A percentile compares a stretch with the other conserved stretches of the same genome.
These are phyloP conservation scores for Cromileptes altivelis DNA, from an alignment of 2,113 vertebrate species.

Conservation along the genomic window DNA sequence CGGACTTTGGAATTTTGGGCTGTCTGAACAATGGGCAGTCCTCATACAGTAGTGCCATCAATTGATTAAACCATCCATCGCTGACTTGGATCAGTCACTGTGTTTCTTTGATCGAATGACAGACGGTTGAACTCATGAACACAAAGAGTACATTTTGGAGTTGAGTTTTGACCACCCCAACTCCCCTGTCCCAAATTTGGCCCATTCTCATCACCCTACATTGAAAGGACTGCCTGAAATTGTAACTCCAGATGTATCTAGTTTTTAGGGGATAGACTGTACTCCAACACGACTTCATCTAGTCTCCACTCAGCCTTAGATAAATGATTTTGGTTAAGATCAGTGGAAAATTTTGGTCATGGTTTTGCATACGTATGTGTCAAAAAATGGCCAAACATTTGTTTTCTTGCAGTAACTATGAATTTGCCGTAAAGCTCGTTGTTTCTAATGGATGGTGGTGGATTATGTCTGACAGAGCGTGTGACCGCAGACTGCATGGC, in stretches of 20 bases:
- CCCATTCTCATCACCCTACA: neutral
- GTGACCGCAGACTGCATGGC: slow-evolving; percentile 42
- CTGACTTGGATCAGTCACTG: neutral
- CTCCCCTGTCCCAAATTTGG: neutral
- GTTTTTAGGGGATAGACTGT: no score
- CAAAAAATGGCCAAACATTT: neutral
- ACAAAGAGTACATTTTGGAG: neutral
- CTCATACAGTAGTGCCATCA: no score
- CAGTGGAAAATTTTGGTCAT: slow-evolving; percentile 13
- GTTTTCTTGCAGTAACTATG: neutral
- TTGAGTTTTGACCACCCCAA: no score
- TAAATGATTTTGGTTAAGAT: neutral
- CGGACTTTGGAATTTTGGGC: no score
- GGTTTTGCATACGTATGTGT: no score
- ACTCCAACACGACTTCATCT: no score
- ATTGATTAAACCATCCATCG: no score
- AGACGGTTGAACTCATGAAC: neutral
- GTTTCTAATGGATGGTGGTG: neutral
- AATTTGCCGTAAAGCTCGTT: slow-evolving; percentile 2
- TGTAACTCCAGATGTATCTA: no score
- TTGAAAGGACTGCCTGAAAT: no score
- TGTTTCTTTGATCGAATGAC: no score
- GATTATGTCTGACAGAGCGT: slow-evolving; percentile 18
- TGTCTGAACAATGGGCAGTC: no score
- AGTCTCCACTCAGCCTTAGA: no score